Percentiles rank a stretch among this genome's conserved stretches.
phyloP scores from a whole-genome alignment of 2,888 invertebrate species.

The Epinotia bilunana region DNA sequence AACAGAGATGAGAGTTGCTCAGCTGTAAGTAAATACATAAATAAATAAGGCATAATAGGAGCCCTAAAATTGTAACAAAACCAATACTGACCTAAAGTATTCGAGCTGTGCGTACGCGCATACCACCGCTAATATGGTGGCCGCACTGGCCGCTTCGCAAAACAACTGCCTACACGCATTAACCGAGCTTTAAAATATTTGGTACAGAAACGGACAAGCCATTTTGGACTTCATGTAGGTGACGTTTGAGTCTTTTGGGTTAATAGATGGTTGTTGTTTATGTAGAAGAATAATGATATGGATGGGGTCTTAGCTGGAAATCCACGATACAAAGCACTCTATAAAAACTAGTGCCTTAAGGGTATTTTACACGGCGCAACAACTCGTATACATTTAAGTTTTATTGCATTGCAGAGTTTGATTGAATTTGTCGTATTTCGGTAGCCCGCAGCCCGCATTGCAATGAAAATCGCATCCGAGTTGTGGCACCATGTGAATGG shows the following conservation, averaged over 20 bases:
- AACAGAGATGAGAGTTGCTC: no score
- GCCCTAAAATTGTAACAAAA: constrained; percentile 11
- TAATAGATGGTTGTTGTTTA: not conserved
- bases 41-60: not conserved
- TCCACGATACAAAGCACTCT: not conserved
- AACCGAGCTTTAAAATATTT: constrained; percentile 28
- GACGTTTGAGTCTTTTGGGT: not conserved
- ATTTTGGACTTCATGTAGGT: not conserved
- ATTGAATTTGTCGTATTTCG: no score
- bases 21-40: no score
- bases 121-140: constrained; percentile 32
- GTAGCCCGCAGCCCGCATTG: no score
- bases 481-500: no score
- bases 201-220: not conserved
- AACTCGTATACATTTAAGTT: no score
- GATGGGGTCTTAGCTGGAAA: not conserved
- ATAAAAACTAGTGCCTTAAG: not conserved
- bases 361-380: no score
- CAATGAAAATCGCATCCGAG: no score
- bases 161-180: constrained; percentile 36
- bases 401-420: no score
- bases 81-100: constrained; percentile 34
- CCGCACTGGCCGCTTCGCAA: constrained; percentile 21
- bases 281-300: not conserved
- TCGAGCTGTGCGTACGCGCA: constrained; percentile 14